Conservation (phyloP, 2,888 invertebrate species). For the Drosophila affinis region DNA sequence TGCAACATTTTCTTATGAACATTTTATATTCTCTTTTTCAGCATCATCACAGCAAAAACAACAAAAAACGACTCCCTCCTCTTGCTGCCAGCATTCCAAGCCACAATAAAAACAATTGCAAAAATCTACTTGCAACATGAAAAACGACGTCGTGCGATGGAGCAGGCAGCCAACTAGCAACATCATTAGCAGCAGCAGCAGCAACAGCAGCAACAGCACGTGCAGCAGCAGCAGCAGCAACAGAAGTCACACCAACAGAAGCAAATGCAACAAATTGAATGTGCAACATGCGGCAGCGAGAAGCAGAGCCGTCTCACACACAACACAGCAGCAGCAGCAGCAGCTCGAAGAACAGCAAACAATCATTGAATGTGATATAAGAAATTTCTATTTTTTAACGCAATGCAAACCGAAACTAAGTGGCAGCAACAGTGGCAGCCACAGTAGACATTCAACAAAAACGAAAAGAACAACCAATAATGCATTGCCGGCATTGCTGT, state of each 20-base stretch:
- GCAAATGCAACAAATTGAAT: slow-evolving; percentile 37
- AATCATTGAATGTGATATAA: slow-evolving; percentile 78
- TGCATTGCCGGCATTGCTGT: slow-evolving; percentile 50
- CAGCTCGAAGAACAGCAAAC: slow-evolving; percentile 53
- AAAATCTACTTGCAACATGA: slow-evolving; percentile 80
- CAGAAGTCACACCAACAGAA: slow-evolving; percentile 30
- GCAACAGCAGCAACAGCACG: slow-evolving; percentile 18
- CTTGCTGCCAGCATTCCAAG: slow-evolving; percentile 38
- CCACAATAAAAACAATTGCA: slow-evolving; percentile 31
- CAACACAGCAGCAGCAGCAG: not conserved
- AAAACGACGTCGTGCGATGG: slow-evolving; percentile 84
- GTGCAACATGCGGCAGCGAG: slow-evolving; percentile 62
- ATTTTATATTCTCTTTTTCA: slow-evolving; percentile 19
- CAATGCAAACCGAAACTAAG: slow-evolving; percentile 55
- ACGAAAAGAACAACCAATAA: slow-evolving; percentile 26
- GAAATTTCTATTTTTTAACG: slow-evolving; percentile 73
- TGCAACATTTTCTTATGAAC: not conserved
- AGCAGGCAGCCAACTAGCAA: slow-evolving; percentile 64
- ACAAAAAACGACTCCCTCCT: slow-evolving; percentile 1
- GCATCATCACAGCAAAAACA: slow-evolving; percentile 15
- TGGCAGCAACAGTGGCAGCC: slow-evolving; percentile 22
- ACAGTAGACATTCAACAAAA: slow-evolving; percentile 38
- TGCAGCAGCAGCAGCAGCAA: slow-evolving; percentile 16
- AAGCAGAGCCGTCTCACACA: slow-evolving; percentile 29
- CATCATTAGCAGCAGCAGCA: slow-evolving; percentile 29